Conservation (phyloP, 2,888 invertebrate species). For the Epinotia demarniana region DNA sequence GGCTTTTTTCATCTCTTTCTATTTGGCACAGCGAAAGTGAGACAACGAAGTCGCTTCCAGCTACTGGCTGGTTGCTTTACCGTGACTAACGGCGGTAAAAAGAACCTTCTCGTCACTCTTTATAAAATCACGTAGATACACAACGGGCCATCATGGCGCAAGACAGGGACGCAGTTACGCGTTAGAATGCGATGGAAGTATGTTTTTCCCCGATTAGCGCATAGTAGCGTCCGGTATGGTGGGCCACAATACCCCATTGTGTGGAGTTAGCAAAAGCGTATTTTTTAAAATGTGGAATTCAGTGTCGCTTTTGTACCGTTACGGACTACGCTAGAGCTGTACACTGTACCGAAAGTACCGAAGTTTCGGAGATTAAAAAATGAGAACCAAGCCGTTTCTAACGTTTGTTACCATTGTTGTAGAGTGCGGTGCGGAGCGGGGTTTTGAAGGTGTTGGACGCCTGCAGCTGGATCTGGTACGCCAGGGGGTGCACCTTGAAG, state of each 20-base stretch:
- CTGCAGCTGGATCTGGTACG: conserved; percentile 99
- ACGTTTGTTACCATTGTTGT: conserved; percentile 94
- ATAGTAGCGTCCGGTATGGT: too few relatives aligned
- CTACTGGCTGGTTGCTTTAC: too few relatives aligned
- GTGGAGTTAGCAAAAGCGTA: too few relatives aligned
- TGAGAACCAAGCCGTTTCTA: conserved; percentile 68
- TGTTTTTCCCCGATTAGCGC: too few relatives aligned
- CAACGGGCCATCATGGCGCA: too few relatives aligned
- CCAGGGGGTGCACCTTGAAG: conserved; percentile 99
- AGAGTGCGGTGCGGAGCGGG: conserved; percentile 93
- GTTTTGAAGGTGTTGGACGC: conserved; percentile 96
- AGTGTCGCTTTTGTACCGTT: neutral
- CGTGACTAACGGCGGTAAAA: too few relatives aligned
- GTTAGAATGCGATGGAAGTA: too few relatives aligned
- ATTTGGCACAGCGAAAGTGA: too few relatives aligned
- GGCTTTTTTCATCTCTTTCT: neutral
- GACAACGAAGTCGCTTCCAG: neutral
- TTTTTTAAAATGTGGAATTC: neutral
- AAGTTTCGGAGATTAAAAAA: neutral
- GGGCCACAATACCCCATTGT: too few relatives aligned
- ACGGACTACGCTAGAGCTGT: neutral
- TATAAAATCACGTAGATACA: too few relatives aligned
- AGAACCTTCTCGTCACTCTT: too few relatives aligned
- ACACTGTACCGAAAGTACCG: neutral
- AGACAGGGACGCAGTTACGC: too few relatives aligned